phyloP scores from a whole-genome alignment of 2,113 vertebrate species.

The Vulpes vulpes region DNA sequence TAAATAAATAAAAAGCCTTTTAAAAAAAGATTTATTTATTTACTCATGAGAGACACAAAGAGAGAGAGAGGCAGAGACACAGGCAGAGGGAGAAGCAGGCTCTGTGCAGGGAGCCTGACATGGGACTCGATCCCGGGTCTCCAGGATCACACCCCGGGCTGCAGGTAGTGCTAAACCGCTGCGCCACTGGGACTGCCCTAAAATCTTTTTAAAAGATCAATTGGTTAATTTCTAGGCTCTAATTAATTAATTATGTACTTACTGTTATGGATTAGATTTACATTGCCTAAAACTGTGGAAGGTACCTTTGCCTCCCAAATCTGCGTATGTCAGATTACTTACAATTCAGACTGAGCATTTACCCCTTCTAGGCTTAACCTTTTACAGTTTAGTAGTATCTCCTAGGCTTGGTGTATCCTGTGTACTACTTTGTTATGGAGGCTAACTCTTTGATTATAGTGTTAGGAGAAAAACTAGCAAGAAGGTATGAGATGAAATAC shows the following conservation, averaged over 20 bases:
- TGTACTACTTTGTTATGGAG: neutral
- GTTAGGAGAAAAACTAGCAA: neutral
- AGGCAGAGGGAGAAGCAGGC: no score
- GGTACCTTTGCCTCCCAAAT: neutral
- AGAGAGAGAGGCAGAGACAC: no score
- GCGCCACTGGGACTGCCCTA: no score
- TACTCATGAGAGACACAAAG: no score
- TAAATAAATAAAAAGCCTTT: no score
- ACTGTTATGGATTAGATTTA: neutral
- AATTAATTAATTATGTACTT: neutral
- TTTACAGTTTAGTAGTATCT: neutral
- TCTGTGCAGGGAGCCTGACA: no score
- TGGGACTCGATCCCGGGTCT: no score
- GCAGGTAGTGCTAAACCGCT: no score
- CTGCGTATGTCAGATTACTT: neutral
- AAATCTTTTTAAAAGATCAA: neutral
- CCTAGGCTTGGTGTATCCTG: neutral
- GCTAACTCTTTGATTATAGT: slow-evolving; percentile 26
- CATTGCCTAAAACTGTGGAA: neutral
- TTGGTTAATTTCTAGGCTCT: slow-evolving; percentile 25
- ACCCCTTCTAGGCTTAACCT: neutral
- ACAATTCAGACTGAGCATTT: neutral
- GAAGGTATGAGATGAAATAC: neutral
- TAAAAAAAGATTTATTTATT: no score
- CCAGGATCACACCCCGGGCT: no score